Percentiles rank a stretch among this genome's conserved stretches.
These are phyloP conservation scores for Eubucco bourcierii DNA, from an alignment of 2,113 vertebrate species.

Conservation along the genomic window DNA sequence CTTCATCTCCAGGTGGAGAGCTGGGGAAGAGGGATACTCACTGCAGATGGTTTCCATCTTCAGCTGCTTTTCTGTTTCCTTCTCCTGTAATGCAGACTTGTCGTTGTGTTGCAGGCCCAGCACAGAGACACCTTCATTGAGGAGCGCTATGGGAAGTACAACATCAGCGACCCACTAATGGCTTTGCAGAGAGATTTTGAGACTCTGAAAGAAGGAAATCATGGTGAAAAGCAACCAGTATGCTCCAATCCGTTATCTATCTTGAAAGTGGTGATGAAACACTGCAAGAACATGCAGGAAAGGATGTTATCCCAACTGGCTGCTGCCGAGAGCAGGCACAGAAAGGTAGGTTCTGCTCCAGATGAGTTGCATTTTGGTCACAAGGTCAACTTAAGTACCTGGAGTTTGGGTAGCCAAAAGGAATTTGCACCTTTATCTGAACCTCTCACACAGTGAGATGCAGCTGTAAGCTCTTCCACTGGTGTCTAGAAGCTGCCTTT, in stretches of 20 bases:
- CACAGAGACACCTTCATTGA: slow-evolving; percentile 89
- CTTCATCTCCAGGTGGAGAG: background rate
- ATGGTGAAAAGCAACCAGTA: slow-evolving; percentile 77
- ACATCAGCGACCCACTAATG: slow-evolving; percentile 93
- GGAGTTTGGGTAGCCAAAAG: background rate
- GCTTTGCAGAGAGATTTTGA: slow-evolving; percentile 94
- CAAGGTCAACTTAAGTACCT: background rate
- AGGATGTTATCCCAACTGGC: slow-evolving; percentile 95
- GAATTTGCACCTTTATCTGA: background rate
- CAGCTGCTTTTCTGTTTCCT: background rate
- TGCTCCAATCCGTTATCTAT: slow-evolving; percentile 88
- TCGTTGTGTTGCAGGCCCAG: slow-evolving; percentile 81
- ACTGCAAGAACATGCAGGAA: slow-evolving; percentile 96
- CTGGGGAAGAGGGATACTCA: background rate
- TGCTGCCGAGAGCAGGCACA: slow-evolving; percentile 91
- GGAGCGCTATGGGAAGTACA: slow-evolving; percentile 93
- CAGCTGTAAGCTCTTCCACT: background rate
- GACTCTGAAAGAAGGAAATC: slow-evolving; percentile 80
- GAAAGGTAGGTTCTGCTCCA: slow-evolving; percentile 80
- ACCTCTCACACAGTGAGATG: background rate
- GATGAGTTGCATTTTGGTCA: background rate
- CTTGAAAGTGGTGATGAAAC: slow-evolving; percentile 92
- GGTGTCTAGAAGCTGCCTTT: background rate
- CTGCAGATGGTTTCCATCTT: background rate
- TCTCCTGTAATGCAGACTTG: background rate